Evolutionary conservation across 2,888 invertebrate genomes (phyloP).

Genomic region (Alloscopus bannaensis): DNA sequence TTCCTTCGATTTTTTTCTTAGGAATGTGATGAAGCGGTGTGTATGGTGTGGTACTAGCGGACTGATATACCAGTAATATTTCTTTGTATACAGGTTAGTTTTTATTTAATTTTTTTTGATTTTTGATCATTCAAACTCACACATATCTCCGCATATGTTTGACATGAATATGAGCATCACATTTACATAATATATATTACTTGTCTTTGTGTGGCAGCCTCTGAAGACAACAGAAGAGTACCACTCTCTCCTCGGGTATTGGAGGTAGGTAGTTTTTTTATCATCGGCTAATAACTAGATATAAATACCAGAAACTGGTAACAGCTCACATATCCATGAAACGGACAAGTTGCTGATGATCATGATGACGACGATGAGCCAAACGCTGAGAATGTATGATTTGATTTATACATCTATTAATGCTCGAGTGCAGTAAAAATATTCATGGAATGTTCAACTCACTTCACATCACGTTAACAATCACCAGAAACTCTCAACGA

Average conservation of each 20-base stretch:
- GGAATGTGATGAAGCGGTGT: conserved; percentile 25
- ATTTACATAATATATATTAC: conserved; percentile 55
- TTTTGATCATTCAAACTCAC: conserved; percentile 4
- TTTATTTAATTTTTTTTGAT: background rate
- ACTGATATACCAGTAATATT: no score
- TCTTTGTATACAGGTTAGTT: conserved; percentile 43
- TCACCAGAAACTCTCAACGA: background rate
- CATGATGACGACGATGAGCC: background rate
- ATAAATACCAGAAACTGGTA: background rate
- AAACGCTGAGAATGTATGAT: conserved; percentile 17
- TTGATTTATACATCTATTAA: conserved; percentile 60
- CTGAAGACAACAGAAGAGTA: no score
- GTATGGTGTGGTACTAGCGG: background rate
- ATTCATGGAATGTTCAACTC: conserved; percentile 66
- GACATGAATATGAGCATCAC: conserved; percentile 52
- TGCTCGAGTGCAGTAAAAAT: conserved; percentile 54
- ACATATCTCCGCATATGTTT: conserved; percentile 59
- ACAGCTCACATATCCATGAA: background rate
- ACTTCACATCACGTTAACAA: background rate
- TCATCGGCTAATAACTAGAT: background rate
- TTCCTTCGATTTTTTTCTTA: background rate
- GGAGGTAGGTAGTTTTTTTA: conserved; percentile 9
- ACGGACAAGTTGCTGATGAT: background rate
- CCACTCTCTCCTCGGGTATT: conserved; percentile 18
- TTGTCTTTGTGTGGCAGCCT: conserved; percentile 53